Percentiles rank a stretch among this genome's conserved stretches.
These are phyloP conservation scores for Panagrolaimus sp. DNA, from an alignment of 1,140 invertebrate species.

Conservation along the genomic window DNA sequence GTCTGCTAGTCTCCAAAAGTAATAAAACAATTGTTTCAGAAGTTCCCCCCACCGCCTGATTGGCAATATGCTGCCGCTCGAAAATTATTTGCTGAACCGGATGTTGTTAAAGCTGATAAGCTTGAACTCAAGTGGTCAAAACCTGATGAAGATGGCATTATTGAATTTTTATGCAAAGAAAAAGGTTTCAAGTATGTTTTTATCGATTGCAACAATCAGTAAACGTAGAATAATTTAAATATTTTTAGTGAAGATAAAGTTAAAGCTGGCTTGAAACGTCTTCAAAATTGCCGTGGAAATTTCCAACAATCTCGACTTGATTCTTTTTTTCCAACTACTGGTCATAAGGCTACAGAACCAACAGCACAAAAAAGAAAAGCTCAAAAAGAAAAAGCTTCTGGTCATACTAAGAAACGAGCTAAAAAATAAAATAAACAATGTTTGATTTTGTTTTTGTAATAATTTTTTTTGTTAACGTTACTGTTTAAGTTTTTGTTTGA, in stretches of 20 bases:
- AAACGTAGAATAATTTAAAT: too few species aligned
- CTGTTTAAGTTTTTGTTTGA: too few species aligned
- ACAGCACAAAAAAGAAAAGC: conserved; percentile 42
- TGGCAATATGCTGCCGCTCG: conserved; percentile 67
- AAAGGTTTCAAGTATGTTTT: conserved; percentile 65
- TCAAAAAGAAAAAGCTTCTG: conserved; percentile 31
- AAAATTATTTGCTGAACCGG: conserved; percentile 77
- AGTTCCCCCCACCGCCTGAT: too few species aligned
- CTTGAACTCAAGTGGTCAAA: conserved; percentile 68
- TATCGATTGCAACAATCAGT: too few species aligned
- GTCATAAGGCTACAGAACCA: conserved; percentile 19
- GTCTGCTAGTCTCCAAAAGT: too few species aligned
- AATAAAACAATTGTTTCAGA: too few species aligned
- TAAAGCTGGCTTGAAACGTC: conserved; percentile 80
- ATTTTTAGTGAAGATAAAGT: conserved; percentile 78
- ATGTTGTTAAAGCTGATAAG: conserved; percentile 68
- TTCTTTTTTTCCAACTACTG: conserved; percentile 74
- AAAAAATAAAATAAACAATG: too few species aligned
- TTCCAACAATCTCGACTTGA: conserved; percentile 87
- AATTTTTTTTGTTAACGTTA: too few species aligned
- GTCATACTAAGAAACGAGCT: conserved; percentile 11
- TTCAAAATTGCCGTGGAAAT: conserved; percentile 74
- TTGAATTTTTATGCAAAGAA: conserved; percentile 81
- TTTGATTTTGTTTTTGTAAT: too few species aligned
- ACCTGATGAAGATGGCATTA: conserved; percentile 85